Evolutionary conservation across 1,140 invertebrate species (phyloP), one percentile per base, ranked within the genome.

Genomic region (Drosophila kepulauana): DNA sequence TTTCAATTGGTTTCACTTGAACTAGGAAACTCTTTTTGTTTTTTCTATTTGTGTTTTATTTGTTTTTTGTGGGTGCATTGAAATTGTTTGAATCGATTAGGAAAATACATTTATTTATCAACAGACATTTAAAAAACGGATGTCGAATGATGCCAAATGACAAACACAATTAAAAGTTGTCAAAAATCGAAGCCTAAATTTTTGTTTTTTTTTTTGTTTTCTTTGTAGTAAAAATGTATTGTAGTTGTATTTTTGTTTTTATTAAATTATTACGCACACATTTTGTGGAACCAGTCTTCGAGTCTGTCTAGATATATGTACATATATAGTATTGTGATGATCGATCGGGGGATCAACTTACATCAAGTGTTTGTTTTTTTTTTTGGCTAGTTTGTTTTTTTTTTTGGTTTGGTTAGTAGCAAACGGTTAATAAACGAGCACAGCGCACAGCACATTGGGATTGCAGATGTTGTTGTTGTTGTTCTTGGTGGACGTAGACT

Each of bases 351-450:
- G 13, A 41, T 41, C 54, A 57, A 57, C 54, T 57, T 57, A 57
- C 54, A 16, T 13, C n/a, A 63, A 56, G 13, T 72, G 56, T 43
- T 25, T 0, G 20, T 20, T 25, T 25, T 25, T 25, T 25, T 25
- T 25, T 25, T 25, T 25, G 46, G 13, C 25, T 25, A 43, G 38
- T 52, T 33, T 6, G 8, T 35, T n/a, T n/a, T n/a, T 38, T 38
- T 6, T 7, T 38, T 38, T 8, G 8, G 35, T 38, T 38, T 49
- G 51, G 35, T 57, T 41, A 43, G 35, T 57, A 57, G 35, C 35
- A 38, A 25, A 49, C 11, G 28, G 78, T 87, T 84, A 88, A 71
- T 89, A 88, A 62, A 56, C 54, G 48, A 54, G 49, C 80, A 79
- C 62, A 70, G 54, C 76, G 72, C 68, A 76, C 62, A 56, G 49